Evolutionary conservation across 2,113 vertebrate genomes (phyloP).

Genomic region (Scalopus aquaticus): DNA sequence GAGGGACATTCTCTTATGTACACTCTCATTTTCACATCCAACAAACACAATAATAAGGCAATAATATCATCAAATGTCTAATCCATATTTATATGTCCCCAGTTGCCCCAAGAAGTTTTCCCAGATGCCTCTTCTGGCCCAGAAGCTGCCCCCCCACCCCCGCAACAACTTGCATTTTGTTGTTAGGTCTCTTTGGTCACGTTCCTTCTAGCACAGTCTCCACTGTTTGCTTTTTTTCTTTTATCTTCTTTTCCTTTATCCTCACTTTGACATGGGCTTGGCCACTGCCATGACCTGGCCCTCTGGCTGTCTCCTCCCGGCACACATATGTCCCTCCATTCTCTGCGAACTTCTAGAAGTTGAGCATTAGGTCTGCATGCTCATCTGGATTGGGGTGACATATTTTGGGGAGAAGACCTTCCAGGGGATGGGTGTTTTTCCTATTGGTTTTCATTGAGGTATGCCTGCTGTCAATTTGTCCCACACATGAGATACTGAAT

Average conservation of each 20-base stretch:
- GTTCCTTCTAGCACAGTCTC: not conserved
- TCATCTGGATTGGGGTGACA: not conserved
- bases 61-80: no score
- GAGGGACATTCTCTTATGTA: not conserved
- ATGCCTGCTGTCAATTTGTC: accelerated
- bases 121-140: not conserved
- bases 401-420: not conserved
- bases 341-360: not conserved
- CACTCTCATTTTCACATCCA: not conserved
- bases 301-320: not conserved
- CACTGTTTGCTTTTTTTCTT: not conserved
- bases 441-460: not conserved
- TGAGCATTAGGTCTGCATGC: accelerated
- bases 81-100: not conserved
- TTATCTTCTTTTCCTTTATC: not conserved
- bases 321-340: not conserved
- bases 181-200: not conserved
- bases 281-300: accelerated
- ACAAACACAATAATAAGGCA: not conserved
- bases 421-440: not conserved
- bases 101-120: not conserved
- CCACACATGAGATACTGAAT: accelerated
- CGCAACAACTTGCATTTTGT: not conserved
- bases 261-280: not conserved
- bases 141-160: not conserved